Base-by-base conservation (phyloP, 2,888 invertebrate species). In the Ormyrus pomaceus region DNA sequence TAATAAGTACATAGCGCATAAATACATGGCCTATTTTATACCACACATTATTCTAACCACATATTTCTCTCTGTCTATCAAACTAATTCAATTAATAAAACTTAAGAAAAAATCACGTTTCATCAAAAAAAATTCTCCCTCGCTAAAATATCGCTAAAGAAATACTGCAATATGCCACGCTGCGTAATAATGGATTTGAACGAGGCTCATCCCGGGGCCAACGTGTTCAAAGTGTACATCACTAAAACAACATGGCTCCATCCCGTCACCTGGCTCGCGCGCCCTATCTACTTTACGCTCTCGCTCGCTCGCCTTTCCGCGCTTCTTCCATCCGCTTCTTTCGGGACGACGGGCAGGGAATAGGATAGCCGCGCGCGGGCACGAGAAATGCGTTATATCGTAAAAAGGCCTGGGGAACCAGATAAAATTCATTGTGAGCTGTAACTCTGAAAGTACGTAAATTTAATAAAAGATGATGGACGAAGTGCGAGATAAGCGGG, bases 401-500 rank as follows among this genome's bases (percentile, higher is more conserved):
- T 75, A 69, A 62, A 58, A 56, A 19, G 62, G 34, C 45, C 68
- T 46, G 9, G 62, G n/a, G 11, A 68, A 64, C 19, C 65, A 53
- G 77, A 77, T 59, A 70, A 61, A 62, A 66, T 78, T 78, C 61
- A 72, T 71, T 66, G 77, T 66, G 56, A 78, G 59, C 48, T 56
- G 13, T 61, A 68, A 68, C 66, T 53, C 55, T 61, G 56, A 66
- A 68, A 73, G 68, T 46, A 68, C 46, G 66, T 62, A 68, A 72
- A 78, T 78, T 68, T 78, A 68, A 73, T 73, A 62, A 78, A 65
- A 51, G 58, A 77, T 64, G 58, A 65, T 7, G 10, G 51, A 71
- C 65, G 51, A 75, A 68, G 70, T 71, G 48, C 46, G 11, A 70
- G 59, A 59, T 70, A 59, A 61, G 19, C 71, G 50, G 19, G 50